Base-by-base conservation (phyloP, 2,888 invertebrate genomes). In the Caenorhabditis imperialis region DNA sequence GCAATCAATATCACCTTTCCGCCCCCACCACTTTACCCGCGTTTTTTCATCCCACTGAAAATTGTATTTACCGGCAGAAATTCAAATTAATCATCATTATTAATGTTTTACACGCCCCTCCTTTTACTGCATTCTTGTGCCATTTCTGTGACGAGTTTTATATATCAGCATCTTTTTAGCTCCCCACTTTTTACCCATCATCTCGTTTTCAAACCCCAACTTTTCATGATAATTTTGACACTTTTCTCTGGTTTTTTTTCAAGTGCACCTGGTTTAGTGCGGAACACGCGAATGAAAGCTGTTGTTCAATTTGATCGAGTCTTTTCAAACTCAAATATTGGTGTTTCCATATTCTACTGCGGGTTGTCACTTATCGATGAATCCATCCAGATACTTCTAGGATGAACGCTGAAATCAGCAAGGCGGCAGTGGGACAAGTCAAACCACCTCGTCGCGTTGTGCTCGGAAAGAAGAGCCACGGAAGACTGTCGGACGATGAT, bases 141-240 rank as follows among this genome's bases (percentile, higher is more conserved):
- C 3, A 23, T 48, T 16, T 12, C 45, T 23, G n/a, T 45, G 40
- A 65, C 65, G 65, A 55, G 65, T 65, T 65, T 65, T 62, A 14
- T 30, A 30, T 7, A 7, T 40, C 40, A 40, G 40, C 5, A 40
- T 7, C 7, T 7, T 10, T 35, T 10, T 12, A 7, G 12, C 12
- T 35, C 35, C 35, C 35, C 8, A 12, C 12, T 10, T 35, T 12
- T 7, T 10, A 10, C 8, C 35, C 35, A 30, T 30, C 30, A 7
- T 30, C 6, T 30, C 30, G 6, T 30, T 30, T 30, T 30, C 30
- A n/a, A n/a, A n/a, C n/a, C 10, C 10, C 30, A 6, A 10, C 30
- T 10, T 30, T 30, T 30, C 30, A 7, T 10, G 6, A 7, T 30
- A 30, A 30, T 30, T 30, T 30, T 30, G 6, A 30, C 10, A 30